A percentile compares a stretch with the other conserved stretches of the same genome.
Evolutionary conservation across 2,888 invertebrate species (phyloP).

Genomic region (Tuta absoluta): DNA sequence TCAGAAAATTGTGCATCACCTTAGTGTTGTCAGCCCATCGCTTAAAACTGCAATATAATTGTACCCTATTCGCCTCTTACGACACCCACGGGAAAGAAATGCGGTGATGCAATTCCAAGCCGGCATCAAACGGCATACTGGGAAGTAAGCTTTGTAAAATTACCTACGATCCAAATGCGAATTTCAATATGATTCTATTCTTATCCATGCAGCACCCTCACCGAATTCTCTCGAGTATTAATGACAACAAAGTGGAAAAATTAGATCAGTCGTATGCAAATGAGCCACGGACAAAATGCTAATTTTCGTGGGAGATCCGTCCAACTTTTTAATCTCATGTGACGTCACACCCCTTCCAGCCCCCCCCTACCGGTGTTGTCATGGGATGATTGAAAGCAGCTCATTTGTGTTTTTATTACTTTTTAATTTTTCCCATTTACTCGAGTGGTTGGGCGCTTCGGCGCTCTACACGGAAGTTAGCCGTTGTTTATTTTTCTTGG

Average conservation of each 20-base stretch:
- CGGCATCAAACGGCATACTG: too few species aligned
- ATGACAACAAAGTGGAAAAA: slow-evolving; percentile 57
- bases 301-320: slow-evolving; percentile 78
- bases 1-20: too few species aligned
- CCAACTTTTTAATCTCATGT: slow-evolving; percentile 82
- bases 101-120: too few species aligned
- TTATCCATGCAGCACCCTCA: not conserved
- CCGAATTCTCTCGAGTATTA: slow-evolving; percentile 38
- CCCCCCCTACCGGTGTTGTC: slow-evolving; percentile 53
- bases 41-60: too few species aligned
- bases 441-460: slow-evolving; percentile 56
- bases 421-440: slow-evolving; percentile 78
- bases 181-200: not conserved
- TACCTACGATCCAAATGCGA: too few species aligned
- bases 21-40: too few species aligned
- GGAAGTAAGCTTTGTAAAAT: too few species aligned
- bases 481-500: slow-evolving; percentile 17
- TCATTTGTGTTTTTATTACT: slow-evolving; percentile 81
- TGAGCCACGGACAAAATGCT: slow-evolving; percentile 72
- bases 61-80: too few species aligned
- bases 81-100: too few species aligned
- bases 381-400: slow-evolving; percentile 77
- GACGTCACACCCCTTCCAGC: slow-evolving; percentile 57
- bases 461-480: slow-evolving; percentile 36
- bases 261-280: slow-evolving; percentile 69